phyloP scores from a whole-genome alignment of 1,140 invertebrate genomes.

The Lycorma delicatula region DNA sequence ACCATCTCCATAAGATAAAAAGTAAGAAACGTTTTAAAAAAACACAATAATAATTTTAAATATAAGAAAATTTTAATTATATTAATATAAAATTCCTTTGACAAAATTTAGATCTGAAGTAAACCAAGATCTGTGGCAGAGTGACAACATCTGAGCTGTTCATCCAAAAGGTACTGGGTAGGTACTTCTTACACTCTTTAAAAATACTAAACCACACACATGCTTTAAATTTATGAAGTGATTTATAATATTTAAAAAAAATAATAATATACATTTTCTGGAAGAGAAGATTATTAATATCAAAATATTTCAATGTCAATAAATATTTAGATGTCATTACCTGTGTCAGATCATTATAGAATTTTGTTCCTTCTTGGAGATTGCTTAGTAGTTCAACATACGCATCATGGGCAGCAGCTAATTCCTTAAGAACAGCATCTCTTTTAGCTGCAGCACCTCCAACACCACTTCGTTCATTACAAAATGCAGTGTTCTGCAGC shows the following conservation, averaged over 20 bases:
- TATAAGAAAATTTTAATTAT: no score
- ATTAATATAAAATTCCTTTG: no score
- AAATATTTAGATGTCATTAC: slow-evolving; percentile 22
- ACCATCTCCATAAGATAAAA: no score
- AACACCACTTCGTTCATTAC: slow-evolving; percentile 55
- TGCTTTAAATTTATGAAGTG: no score
- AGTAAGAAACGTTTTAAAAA: no score
- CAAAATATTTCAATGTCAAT: neutral
- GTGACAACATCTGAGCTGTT: no score
- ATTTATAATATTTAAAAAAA: slow-evolving; percentile 8
- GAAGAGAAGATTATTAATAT: neutral
- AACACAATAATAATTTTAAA: no score
- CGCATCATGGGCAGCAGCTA: slow-evolving; percentile 83
- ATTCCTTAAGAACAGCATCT: slow-evolving; percentile 72
- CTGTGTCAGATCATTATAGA: slow-evolving; percentile 95
- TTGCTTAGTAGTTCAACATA: slow-evolving; percentile 86
- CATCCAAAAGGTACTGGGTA: no score
- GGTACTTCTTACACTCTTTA: no score
- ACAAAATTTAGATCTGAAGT: no score
- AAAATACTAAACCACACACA: no score
- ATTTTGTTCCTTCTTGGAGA: slow-evolving; percentile 91
- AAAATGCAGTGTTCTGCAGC: slow-evolving; percentile 63
- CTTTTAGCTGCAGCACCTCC: slow-evolving; percentile 47
- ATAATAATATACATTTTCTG: slow-evolving; percentile 11
- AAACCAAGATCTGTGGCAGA: no score